phyloP scores from a whole-genome alignment of 1,140 invertebrate species.

The Contarinia nasturtii region DNA sequence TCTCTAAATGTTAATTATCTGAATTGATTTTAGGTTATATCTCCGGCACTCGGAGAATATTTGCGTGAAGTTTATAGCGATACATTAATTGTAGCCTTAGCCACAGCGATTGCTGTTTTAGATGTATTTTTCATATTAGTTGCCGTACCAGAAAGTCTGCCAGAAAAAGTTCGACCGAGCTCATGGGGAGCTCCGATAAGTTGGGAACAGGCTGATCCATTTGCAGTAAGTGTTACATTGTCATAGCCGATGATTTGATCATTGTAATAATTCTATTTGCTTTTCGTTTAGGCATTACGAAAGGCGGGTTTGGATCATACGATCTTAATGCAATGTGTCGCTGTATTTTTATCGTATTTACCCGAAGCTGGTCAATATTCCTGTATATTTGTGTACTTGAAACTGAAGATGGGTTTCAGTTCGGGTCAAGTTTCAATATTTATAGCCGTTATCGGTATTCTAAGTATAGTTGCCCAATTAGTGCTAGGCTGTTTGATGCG shows the following conservation, averaged over 20 bases:
- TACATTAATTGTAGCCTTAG: slow-evolving; percentile 86
- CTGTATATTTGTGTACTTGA: slow-evolving; percentile 98
- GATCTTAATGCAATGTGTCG: slow-evolving; percentile 89
- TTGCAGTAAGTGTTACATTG: slow-evolving; percentile 47
- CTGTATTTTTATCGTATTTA: slow-evolving; percentile 93
- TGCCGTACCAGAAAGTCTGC: slow-evolving; percentile 91
- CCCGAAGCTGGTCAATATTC: slow-evolving; percentile 99
- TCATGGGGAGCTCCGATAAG: slow-evolving; percentile 66
- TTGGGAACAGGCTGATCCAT: slow-evolving; percentile 96
- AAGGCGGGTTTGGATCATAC: slow-evolving; percentile 93
- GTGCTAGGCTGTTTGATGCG: slow-evolving; percentile 75
- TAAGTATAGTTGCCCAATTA: slow-evolving; percentile 90
- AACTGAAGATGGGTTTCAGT: slow-evolving; percentile 93
- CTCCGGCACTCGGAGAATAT: slow-evolving; percentile 89
- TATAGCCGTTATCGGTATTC: slow-evolving; percentile 89
- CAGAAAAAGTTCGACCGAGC: slow-evolving; percentile 73
- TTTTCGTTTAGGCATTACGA: slow-evolving; percentile 42
- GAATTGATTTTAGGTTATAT: slow-evolving; percentile 37
- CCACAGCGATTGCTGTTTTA: slow-evolving; percentile 83
- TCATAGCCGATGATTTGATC: too few species aligned
- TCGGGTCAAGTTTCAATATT: slow-evolving; percentile 90
- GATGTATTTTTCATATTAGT: slow-evolving; percentile 98
- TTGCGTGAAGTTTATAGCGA: slow-evolving; percentile 78
- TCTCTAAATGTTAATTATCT: not conserved
- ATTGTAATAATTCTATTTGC: not conserved